Conservation (phyloP, 2,888 invertebrate species). For the Trichopoda pennipes region DNA sequence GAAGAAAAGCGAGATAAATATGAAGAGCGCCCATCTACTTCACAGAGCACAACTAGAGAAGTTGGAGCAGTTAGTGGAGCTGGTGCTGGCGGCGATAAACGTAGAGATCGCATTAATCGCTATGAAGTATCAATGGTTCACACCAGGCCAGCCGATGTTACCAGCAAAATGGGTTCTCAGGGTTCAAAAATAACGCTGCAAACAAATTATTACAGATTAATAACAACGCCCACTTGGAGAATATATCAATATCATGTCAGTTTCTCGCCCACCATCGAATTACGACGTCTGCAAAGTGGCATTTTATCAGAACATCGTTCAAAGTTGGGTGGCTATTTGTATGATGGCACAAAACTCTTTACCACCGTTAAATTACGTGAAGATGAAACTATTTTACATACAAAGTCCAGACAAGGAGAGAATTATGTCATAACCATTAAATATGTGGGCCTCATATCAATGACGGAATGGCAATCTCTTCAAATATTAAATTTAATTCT, state of each 20-base stretch:
- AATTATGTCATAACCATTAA: slow-evolving; percentile 83
- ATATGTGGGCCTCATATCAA: slow-evolving; percentile 84
- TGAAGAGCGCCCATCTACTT: slow-evolving; percentile 43
- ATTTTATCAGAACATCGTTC: slow-evolving; percentile 84
- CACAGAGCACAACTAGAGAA: slow-evolving; percentile 9
- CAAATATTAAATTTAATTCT: slow-evolving; percentile 91
- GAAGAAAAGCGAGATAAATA: slow-evolving; percentile 28
- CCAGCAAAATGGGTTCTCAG: slow-evolving; percentile 80
- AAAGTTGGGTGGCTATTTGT: slow-evolving; percentile 85
- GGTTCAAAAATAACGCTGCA: slow-evolving; percentile 82
- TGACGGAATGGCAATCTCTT: slow-evolving; percentile 86
- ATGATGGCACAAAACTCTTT: slow-evolving; percentile 88
- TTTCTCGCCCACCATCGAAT: slow-evolving; percentile 87
- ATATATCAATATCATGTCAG: slow-evolving; percentile 89
- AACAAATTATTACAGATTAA: slow-evolving; percentile 87
- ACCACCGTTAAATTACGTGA: slow-evolving; percentile 83
- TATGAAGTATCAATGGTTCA: slow-evolving; percentile 74
- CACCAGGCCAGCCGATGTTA: slow-evolving; percentile 76
- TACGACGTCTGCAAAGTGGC: slow-evolving; percentile 84
- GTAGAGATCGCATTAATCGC: slow-evolving; percentile 62
- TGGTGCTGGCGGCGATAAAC: slow-evolving; percentile 32
- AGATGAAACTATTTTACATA: slow-evolving; percentile 83
- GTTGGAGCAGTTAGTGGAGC: neutral
- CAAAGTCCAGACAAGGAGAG: slow-evolving; percentile 82
- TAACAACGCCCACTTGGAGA: slow-evolving; percentile 86